A percentile compares a stretch with the other conserved stretches of the same genome.
These are phyloP conservation scores for Caiman crocodilus DNA, from an alignment of 2,797 vertebrate genomes.

Conservation along the genomic window DNA sequence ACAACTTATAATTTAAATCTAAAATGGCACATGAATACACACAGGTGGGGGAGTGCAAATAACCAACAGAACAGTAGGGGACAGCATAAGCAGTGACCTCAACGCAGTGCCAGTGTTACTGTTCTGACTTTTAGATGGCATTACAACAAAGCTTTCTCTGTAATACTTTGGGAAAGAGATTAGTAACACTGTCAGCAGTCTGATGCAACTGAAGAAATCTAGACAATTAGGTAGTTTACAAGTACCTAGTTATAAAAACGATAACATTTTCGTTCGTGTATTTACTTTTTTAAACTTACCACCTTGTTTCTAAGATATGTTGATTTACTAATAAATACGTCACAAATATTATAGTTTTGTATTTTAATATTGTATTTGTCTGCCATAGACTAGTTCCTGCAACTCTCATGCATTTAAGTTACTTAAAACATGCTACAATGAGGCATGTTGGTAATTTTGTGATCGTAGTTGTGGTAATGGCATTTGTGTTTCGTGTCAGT, in stretches of 20 bases:
- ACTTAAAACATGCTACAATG: not conserved
- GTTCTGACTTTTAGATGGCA: too few species aligned
- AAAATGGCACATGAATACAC: too few species aligned
- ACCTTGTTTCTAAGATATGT: not conserved
- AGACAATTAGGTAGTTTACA: not conserved
- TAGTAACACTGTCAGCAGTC: not conserved
- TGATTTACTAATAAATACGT: not conserved
- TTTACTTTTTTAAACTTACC: too few species aligned
- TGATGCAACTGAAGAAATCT: not conserved
- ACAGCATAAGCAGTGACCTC: too few species aligned
- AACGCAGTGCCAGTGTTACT: too few species aligned
- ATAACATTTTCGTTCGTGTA: too few species aligned
- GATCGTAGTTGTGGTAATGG: not conserved
- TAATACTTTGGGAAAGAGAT: not conserved
- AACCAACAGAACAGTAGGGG: too few species aligned
- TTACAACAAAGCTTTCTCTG: not conserved
- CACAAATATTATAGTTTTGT: not conserved
- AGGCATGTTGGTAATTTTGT: not conserved
- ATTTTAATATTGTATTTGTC: not conserved
- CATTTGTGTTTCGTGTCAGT: not conserved
- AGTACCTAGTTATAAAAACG: not conserved
- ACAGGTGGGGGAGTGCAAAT: too few species aligned
- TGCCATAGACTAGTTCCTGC: not conserved
- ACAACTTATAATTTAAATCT: too few species aligned
- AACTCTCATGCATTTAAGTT: not conserved